phyloP scores from a whole-genome alignment of 2,888 invertebrate species.

The Acleris cristana region DNA sequence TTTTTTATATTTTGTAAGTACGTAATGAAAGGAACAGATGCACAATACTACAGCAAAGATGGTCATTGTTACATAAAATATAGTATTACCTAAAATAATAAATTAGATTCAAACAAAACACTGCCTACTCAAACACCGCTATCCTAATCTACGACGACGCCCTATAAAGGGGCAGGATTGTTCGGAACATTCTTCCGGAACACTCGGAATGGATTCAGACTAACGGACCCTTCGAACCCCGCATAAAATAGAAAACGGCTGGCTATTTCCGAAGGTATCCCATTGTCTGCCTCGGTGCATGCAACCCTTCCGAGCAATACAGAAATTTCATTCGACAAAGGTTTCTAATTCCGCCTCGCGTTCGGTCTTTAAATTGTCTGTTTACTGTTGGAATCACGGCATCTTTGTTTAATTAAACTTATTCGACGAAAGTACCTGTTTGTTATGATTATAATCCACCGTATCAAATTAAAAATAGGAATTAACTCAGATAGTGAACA shows the following conservation, averaged over 20 bases:
- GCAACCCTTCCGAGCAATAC: conserved; percentile 69
- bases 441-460: no score
- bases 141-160: conserved; percentile 49
- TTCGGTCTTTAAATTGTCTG: conserved; percentile 32
- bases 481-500: neutral
- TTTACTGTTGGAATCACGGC: conserved; percentile 22
- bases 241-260: conserved; percentile 73
- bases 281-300: conserved; percentile 74
- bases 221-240: conserved; percentile 74
- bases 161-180: conserved; percentile 71
- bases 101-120: conserved; percentile 23
- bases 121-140: conserved; percentile 19
- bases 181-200: conserved; percentile 72
- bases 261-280: conserved; percentile 68
- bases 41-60: no score
- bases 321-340: conserved; percentile 64
- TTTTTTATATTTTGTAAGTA: no score
- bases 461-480: no score
- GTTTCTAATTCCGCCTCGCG: conserved; percentile 37
- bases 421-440: neutral
- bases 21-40: no score
- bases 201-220: conserved; percentile 75
- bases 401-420: conserved; percentile 13
- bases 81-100: conserved; percentile 9
- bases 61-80: neutral